phyloP scores from a whole-genome alignment of 2,113 vertebrate genomes.

The Salvelinus sp. region DNA sequence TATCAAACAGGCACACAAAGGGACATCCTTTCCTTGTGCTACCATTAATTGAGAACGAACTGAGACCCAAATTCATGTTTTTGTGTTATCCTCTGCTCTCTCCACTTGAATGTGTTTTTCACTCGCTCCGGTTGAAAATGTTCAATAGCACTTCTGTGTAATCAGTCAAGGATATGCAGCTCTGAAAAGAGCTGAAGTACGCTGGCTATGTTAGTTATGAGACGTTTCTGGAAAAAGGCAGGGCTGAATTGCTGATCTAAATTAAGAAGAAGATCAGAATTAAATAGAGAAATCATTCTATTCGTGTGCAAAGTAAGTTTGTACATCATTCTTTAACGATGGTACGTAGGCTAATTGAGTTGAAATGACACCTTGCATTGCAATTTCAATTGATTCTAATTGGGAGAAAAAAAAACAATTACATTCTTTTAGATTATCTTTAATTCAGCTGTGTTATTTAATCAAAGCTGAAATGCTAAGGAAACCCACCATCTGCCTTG shows the following conservation, averaged over 20 bases:
- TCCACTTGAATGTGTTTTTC: too few relatives aligned
- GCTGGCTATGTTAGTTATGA: not conserved
- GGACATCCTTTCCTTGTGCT: not conserved
- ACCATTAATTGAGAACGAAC: not conserved
- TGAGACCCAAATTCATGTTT: not conserved
- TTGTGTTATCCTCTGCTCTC: too few relatives aligned
- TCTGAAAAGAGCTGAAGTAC: not conserved
- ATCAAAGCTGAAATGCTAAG: too few relatives aligned
- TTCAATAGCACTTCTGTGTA: too few relatives aligned
- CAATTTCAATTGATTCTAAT: not conserved
- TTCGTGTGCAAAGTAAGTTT: too few relatives aligned
- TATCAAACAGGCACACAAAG: conserved; percentile 21
- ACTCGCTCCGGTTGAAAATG: too few relatives aligned
- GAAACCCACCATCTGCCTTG: not conserved
- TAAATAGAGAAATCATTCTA: too few relatives aligned
- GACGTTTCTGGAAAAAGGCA: not conserved
- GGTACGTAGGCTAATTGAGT: too few relatives aligned
- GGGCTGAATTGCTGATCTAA: not conserved
- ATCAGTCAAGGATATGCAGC: not conserved
- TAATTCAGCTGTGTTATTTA: too few relatives aligned
- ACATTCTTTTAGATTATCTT: not conserved
- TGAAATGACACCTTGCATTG: not conserved
- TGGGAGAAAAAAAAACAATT: not conserved
- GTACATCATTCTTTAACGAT: too few relatives aligned
- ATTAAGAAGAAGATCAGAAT: too few relatives aligned